These are phyloP conservation scores for Oreochromis mossambicus DNA, from an alignment of 2,797 vertebrate genomes.

Conservation along the genomic window DNA sequence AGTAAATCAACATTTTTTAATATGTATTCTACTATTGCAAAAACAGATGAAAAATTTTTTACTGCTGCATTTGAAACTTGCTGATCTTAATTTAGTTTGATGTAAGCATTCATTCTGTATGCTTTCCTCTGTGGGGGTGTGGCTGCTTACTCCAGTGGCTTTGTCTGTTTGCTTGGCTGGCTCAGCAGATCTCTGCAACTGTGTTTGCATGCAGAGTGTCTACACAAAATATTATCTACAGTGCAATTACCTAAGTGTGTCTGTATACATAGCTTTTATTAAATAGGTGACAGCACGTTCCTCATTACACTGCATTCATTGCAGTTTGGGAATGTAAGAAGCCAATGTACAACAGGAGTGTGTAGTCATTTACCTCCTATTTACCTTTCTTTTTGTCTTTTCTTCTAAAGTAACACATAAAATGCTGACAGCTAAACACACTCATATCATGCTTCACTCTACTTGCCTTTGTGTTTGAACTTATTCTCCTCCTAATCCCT, in stretches of 20 bases:
- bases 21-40: background rate
- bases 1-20: background rate
- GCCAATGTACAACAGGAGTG: background rate
- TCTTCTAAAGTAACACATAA: background rate
- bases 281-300: background rate
- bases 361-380: background rate
- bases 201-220: slow-evolving; percentile 40
- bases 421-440: background rate
- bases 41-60: background rate
- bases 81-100: background rate
- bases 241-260: background rate
- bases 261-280: slow-evolving; percentile 18
- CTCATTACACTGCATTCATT: background rate
- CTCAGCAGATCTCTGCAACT: slow-evolving; percentile 38
- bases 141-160: slow-evolving; percentile 36
- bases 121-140: slow-evolving; percentile 8
- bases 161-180: slow-evolving; percentile 45
- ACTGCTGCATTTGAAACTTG: background rate
- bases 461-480: background rate
- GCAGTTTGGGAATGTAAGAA: background rate
- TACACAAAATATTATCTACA: slow-evolving; percentile 13
- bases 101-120: background rate
- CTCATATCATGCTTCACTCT: background rate
- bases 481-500: background rate
- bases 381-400: background rate